Base-by-base conservation (phyloP, 2,797 vertebrate species). In the Lycodopsis pacificus region DNA sequence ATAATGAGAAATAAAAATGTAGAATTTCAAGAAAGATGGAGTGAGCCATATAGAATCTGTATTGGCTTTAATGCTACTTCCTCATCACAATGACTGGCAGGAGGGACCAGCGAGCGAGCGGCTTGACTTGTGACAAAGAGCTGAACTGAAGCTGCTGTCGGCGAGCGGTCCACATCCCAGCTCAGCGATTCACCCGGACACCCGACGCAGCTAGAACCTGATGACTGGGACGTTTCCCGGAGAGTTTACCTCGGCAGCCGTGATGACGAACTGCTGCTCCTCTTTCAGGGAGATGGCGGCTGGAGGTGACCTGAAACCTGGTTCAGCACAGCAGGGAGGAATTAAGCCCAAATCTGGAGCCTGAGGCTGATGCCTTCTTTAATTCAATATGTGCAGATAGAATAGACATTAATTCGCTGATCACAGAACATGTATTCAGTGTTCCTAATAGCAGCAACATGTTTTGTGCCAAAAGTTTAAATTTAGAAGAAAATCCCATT, bases 211-310 rank as follows among this genome's bases (percentile, higher is more conserved):
- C 58, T 49, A 49, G 73, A 76, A 79, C 7, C 51, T 30, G 75
- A 88, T 80, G 83, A 83, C 67, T 25, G 71, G 42, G 66, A 54
- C 56, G n/a, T 71, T 83, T 79, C 22, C 22, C 54, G 65, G 42
- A 53, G 54, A 67, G 57, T 66, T 87, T 89, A 96, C 96, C 91
- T 96, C 96, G 22, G 93, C 89, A 12, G 48, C 1, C 7, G 89
- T 77, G 79, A 95, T 74, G 13, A 77, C 82, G 30, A 95, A 89
- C 59, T 82, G 92, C 80, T 95, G 94, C 30, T 71, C 89, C 66
- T 97, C 96, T 63, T 7, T 92, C 78, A 97, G 79, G 1, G 95
- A 96, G 90, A 97, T 96, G 83, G 80, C 73, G 62, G 91, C 92
- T 0, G 90, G 88, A 27, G 88, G 30, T 53, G 83, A 91, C 75